Conservation (phyloP, 1,140 invertebrate species). For the Cyclargus thomasi region DNA sequence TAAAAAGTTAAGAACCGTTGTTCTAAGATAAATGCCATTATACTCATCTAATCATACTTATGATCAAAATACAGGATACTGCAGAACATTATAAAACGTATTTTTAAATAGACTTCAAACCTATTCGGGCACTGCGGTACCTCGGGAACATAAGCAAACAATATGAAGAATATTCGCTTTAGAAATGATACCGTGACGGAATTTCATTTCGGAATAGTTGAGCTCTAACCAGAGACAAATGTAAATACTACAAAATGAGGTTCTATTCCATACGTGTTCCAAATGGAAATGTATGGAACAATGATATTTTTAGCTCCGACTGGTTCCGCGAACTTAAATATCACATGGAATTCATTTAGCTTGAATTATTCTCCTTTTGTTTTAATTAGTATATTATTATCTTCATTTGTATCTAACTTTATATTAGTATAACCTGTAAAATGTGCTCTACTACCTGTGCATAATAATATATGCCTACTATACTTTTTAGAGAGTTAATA, state of each 20-base stretch:
- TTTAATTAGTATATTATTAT: background rate
- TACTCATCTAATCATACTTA: too few species aligned
- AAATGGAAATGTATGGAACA: background rate
- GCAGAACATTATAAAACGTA: background rate
- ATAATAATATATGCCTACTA: background rate
- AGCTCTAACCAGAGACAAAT: constrained; percentile 16
- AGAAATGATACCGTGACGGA: constrained; percentile 2
- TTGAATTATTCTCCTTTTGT: background rate
- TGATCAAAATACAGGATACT: background rate
- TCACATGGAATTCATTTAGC: background rate
- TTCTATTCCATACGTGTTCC: background rate
- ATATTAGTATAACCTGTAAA: background rate
- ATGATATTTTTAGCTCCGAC: background rate
- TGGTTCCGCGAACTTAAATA: background rate
- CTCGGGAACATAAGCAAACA: background rate
- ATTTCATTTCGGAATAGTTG: constrained; percentile 13
- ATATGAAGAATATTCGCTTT: constrained; percentile 5
- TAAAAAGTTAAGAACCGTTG: too few species aligned
- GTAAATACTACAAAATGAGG: constrained; percentile 11
- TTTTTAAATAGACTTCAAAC: background rate
- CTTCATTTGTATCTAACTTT: background rate
- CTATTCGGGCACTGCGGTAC: background rate
- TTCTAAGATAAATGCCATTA: too few species aligned
- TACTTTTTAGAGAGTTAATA: too few species aligned
- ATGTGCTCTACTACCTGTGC: background rate